phyloP scores from a whole-genome alignment of 2,888 invertebrate genomes.

The Drosophila phalerata region DNA sequence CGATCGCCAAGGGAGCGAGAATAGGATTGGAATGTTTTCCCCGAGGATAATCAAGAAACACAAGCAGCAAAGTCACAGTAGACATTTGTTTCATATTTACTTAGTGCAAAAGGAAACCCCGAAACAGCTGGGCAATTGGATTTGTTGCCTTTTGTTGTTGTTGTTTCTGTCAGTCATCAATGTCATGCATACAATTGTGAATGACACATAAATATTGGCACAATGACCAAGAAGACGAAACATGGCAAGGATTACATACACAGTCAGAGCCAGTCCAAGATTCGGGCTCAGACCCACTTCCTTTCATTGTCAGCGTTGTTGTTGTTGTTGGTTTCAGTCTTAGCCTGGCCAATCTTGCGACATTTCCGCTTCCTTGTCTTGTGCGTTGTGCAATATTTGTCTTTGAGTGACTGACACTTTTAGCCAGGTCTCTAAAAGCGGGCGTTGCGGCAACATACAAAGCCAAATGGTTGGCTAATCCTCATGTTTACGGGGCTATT shows the following conservation, averaged over 20 bases:
- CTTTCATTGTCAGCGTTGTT: slow-evolving; percentile 28
- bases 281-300: slow-evolving; percentile 37
- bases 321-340: slow-evolving; percentile 28
- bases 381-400: slow-evolving; percentile 71
- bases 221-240: slow-evolving; percentile 58
- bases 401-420: slow-evolving; percentile 71
- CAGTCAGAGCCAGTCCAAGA: slow-evolving; percentile 23
- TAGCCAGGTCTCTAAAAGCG: slow-evolving; percentile 55
- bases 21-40: slow-evolving; percentile 34
- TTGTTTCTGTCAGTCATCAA: slow-evolving; percentile 66
- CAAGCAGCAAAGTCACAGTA: slow-evolving; percentile 64
- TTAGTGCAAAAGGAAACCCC: slow-evolving; percentile 53
- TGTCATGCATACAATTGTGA: slow-evolving; percentile 80
- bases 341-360: slow-evolving; percentile 71
- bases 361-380: slow-evolving; percentile 80
- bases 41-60: slow-evolving; percentile 29
- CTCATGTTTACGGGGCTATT: slow-evolving; percentile 81
- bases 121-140: slow-evolving; percentile 79
- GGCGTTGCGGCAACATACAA: slow-evolving; percentile 61
- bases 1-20: slow-evolving; percentile 37
- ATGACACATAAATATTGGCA: slow-evolving; percentile 78
- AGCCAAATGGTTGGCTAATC: slow-evolving; percentile 79
- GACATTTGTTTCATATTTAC: slow-evolving; percentile 79
- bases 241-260: slow-evolving; percentile 60
- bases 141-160: slow-evolving; percentile 51